A percentile compares a stretch with the other conserved stretches of the same genome.
Evolutionary conservation across 2,888 invertebrate species (phyloP).

Genomic region (Suillia variegata): DNA sequence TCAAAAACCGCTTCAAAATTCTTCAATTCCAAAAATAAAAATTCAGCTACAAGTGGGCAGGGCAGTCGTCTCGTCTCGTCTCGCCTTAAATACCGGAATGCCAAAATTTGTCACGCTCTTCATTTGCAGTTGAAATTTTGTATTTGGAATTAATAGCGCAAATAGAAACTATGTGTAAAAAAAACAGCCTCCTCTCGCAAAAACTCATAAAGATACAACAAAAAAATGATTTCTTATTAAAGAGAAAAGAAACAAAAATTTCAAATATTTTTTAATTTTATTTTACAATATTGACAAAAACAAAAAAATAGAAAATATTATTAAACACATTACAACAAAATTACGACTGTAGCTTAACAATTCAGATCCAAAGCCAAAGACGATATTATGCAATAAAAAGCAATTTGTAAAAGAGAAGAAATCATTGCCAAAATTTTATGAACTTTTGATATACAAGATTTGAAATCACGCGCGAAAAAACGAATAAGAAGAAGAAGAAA

Average conservation of each 20-base stretch:
- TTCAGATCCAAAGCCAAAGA: constrained; percentile 43
- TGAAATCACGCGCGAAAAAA: neutral
- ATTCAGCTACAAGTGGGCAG: constrained; percentile 34
- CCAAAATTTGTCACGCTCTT: neutral
- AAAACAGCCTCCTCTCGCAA: constrained; percentile 16
- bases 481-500: neutral
- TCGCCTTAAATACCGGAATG: neutral
- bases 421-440: constrained; percentile 38
- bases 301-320: constrained; percentile 44
- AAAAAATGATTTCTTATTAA: neutral
- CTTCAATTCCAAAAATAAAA: constrained; percentile 29
- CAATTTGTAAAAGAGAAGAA: constrained; percentile 25
- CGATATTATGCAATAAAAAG: constrained; percentile 15
- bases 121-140: constrained; percentile 34
- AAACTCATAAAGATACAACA: constrained; percentile 14
- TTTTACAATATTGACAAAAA: constrained; percentile 34
- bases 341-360: constrained; percentile 62
- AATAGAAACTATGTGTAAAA: too few species aligned
- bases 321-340: neutral
- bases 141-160: constrained; percentile 22
- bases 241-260: too few species aligned
- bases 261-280: constrained; percentile 4
- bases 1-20: constrained; percentile 31
- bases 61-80: constrained; percentile 4
- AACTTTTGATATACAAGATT: constrained; percentile 29